Percentiles rank a stretch among this genome's conserved stretches.
These are phyloP conservation scores for Anguilla obscura DNA, from an alignment of 2,797 vertebrate genomes.

Conservation along the genomic window DNA sequence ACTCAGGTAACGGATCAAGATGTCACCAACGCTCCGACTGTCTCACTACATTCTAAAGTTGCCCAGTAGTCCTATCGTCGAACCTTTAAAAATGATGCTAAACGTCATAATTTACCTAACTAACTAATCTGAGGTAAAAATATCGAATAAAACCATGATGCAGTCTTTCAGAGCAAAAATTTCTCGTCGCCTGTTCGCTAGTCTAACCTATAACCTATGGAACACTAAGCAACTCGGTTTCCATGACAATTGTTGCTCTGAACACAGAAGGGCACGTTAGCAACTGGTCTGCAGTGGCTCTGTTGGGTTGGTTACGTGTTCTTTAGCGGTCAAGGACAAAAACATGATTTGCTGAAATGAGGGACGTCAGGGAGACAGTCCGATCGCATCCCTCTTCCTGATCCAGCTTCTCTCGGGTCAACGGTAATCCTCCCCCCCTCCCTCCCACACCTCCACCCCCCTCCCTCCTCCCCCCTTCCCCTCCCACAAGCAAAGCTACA, in stretches of 20 bases:
- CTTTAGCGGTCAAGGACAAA: conserved; percentile 61
- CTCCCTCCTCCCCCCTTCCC: conserved; percentile 49
- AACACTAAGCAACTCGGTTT: conserved; percentile 32
- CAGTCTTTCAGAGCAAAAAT: conserved; percentile 1
- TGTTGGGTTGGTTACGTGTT: conserved; percentile 74
- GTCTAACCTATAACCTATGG: conserved; percentile 31
- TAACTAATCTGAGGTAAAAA: conserved; percentile 25
- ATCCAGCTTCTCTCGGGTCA: conserved; percentile 50
- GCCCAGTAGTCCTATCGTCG: conserved; percentile 15
- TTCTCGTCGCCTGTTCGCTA: conserved; percentile 2
- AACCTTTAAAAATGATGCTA: conserved; percentile 17
- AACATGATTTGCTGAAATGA: conserved; percentile 42
- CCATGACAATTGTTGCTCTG: background rate
- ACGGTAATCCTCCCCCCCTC: conserved; percentile 44
- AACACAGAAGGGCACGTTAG: conserved; percentile 12
- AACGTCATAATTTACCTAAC: background rate
- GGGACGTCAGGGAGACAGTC: conserved; percentile 13
- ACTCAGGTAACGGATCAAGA: background rate
- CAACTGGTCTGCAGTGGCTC: conserved; percentile 46
- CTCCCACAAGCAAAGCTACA: conserved; percentile 29
- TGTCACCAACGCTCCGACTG: conserved; percentile 24
- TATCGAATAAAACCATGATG: conserved; percentile 6
- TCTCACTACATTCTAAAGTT: conserved; percentile 31
- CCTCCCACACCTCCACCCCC: conserved; percentile 26
- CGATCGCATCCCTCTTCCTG: conserved; percentile 27